These are phyloP conservation scores for Caradrina kadenii DNA, from an alignment of 2,888 invertebrate species.

Conservation along the genomic window DNA sequence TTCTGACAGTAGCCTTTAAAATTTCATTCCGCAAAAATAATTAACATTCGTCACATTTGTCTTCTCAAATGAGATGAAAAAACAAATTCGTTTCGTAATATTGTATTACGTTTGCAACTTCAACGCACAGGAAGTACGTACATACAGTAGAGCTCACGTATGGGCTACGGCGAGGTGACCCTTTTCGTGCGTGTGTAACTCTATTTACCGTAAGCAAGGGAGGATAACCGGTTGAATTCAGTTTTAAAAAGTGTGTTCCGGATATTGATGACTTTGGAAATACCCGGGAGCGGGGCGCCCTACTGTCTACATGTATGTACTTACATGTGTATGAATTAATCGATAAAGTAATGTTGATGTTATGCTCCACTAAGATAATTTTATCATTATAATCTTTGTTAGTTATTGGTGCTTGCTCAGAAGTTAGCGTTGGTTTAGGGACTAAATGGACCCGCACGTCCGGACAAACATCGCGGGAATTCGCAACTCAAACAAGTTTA, in stretches of 20 bases:
- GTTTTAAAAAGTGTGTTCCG: constrained; percentile 63
- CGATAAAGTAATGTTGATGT: constrained; percentile 39
- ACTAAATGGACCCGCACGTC: constrained; percentile 88
- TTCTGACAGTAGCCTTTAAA: background rate
- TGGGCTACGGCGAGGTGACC: constrained; percentile 57
- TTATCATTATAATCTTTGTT: constrained; percentile 76
- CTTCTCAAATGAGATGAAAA: constrained; percentile 45
- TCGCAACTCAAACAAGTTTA: constrained; percentile 88
- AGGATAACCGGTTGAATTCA: constrained; percentile 58
- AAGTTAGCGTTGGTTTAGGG: constrained; percentile 86
- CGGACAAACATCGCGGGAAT: constrained; percentile 87
- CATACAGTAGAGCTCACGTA: constrained; percentile 53
- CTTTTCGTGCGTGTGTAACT: constrained; percentile 62
- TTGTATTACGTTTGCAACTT: constrained; percentile 28
- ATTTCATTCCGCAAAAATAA: background rate
- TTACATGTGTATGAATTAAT: constrained; percentile 15
- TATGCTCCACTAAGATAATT: constrained; percentile 66
- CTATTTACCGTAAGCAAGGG: constrained; percentile 62
- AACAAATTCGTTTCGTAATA: constrained; percentile 45
- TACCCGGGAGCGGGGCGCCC: constrained; percentile 16
- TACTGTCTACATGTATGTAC: background rate
- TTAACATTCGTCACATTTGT: constrained; percentile 55
- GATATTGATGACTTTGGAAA: constrained; percentile 60
- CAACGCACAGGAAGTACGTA: constrained; percentile 23
- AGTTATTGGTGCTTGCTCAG: constrained; percentile 79